Conservation (phyloP, 2,797 vertebrate genomes). For the Gouania willdenowi region DNA sequence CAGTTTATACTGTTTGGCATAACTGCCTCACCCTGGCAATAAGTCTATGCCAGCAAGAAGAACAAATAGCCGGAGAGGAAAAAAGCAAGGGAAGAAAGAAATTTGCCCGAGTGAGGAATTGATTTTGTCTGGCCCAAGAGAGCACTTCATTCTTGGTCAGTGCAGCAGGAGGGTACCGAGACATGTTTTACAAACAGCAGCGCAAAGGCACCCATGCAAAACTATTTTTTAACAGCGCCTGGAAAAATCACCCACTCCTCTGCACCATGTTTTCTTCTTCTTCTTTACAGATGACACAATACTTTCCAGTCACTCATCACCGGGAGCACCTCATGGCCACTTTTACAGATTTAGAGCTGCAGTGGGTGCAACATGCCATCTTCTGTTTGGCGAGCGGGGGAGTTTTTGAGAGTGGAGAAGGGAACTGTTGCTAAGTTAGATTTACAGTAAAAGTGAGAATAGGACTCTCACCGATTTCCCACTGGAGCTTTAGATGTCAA, state of each 20-base stretch:
- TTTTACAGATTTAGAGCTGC: conserved; percentile 60
- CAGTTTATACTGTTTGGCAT: conserved; percentile 62
- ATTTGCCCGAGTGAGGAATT: conserved; percentile 74
- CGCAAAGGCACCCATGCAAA: conserved; percentile 70
- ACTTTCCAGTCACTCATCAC: conserved; percentile 62
- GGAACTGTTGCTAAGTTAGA: conserved; percentile 9
- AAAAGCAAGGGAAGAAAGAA: conserved; percentile 54
- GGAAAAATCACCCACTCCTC: conserved; percentile 61
- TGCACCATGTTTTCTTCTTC: conserved; percentile 31
- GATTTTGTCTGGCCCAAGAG: conserved; percentile 76
- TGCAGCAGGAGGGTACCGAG: conserved; percentile 57
- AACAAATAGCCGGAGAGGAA: conserved; percentile 65
- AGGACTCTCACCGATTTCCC: conserved; percentile 27
- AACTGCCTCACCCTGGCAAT: conserved; percentile 56
- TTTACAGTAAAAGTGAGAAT: conserved; percentile 31
- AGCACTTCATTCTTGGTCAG: conserved; percentile 71
- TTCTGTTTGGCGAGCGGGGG: conserved; percentile 17
- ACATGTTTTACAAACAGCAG: conserved; percentile 68
- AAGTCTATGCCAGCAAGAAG: conserved; percentile 69
- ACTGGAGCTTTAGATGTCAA: conserved; percentile 27
- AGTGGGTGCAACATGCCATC: conserved; percentile 33
- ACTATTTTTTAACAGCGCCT: conserved; percentile 67
- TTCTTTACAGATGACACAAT: conserved; percentile 67
- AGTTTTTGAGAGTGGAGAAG: background rate
- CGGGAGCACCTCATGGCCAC: conserved; percentile 52